Evolutionary conservation across 1,140 invertebrate genomes (phyloP), one percentile per base, ranked within the genome.

Genomic region (Heliothis virescens): DNA sequence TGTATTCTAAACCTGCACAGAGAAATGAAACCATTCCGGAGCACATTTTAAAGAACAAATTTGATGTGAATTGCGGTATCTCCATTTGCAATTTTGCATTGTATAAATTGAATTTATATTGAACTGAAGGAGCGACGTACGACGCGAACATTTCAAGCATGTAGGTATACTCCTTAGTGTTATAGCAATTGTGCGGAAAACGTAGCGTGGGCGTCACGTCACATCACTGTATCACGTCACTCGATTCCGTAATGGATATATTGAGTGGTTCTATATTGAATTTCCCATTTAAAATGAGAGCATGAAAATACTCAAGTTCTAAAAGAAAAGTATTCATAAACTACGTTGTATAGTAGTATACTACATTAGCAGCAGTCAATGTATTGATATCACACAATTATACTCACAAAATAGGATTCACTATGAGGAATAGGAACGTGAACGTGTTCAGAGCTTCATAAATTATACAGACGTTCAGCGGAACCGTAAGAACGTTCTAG

Each of bases 391-490:
- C 16, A 9, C 10, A n/a, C n/a, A 18, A 48, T 67, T 67, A 67
- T 67, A 67, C 63, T 67, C 12, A 18, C 63, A 48, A 67, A 67
- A 11, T 53, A 52, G 47, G 67, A 57, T 72, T 57, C 69, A 57
- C 34, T 57, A 55, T 57, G 52, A 72, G 52, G 53, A 55, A 69
- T 69, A 52, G 48, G 12, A 71, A 21, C 63, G 50, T 53, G 67
- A 71, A 72, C 53, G 41, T 55, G 52, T 57, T 50, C 26, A 7
- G n/a, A 55, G 52, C 69, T 72, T 55, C 69, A 72, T 72, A 86
- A 82, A 82, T 84, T 87, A 85, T 86, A 80, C 76, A 80, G 81
- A 75, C 75, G 83, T 81, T 84, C 80, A 74, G 73, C 18, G 48
- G 81, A 84, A 83, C 83, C 83, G 69, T n/a, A 52, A 50, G 52